These are phyloP conservation scores for Pelusios castaneus DNA, from an alignment of 2,113 vertebrate genomes.

Conservation along the genomic window DNA sequence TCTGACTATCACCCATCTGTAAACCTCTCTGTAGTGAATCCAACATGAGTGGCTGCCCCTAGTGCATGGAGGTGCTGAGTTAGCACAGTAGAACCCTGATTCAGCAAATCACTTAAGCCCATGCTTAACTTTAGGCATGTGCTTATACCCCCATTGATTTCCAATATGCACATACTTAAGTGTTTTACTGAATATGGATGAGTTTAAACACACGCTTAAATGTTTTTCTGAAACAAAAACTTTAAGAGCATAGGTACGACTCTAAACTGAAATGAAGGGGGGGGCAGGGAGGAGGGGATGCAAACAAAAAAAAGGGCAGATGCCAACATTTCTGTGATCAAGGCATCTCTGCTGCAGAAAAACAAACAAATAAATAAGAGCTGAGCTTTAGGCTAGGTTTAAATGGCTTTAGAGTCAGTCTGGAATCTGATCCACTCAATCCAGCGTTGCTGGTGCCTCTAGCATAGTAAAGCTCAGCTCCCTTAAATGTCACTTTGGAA, in stretches of 20 bases:
- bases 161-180: not conserved
- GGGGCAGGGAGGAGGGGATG: not conserved
- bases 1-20: not conserved
- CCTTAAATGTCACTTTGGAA: slow-evolving; percentile 43
- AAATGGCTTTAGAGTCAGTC: slow-evolving; percentile 49
- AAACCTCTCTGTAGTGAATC: not conserved
- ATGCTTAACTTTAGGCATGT: not conserved
- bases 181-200: not conserved
- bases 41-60: not conserved
- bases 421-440: slow-evolving; percentile 62
- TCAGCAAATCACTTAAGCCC: not conserved
- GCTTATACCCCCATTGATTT: not conserved
- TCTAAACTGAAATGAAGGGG: not conserved
- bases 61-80: not conserved
- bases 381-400: slow-evolving; percentile 55
- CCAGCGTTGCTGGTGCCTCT: slow-evolving; percentile 55
- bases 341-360: slow-evolving; percentile 33
- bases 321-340: slow-evolving; percentile 34
- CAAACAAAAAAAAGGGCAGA: slow-evolving; percentile 46
- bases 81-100: not conserved
- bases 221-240: not conserved
- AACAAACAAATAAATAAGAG: slow-evolving; percentile 42
- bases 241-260: not conserved
- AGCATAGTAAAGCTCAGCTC: slow-evolving; percentile 34
- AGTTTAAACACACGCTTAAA: not conserved